Evolutionary conservation across 2,888 invertebrate genomes (phyloP), one percentile per base, ranked within the genome.

Genomic region (Drosophila picticornis): DNA sequence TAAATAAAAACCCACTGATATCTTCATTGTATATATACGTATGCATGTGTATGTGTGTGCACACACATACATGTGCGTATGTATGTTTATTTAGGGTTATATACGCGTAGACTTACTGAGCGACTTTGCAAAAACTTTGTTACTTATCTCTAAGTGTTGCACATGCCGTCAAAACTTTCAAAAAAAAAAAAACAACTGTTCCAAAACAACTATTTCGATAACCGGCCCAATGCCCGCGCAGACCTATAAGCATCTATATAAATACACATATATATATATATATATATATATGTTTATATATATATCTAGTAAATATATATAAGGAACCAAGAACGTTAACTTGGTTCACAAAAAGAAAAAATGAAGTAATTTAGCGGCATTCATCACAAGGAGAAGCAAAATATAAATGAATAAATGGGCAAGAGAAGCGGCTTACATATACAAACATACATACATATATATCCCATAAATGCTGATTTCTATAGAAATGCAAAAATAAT

Each of bases 91-190:
- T 57, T 60, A 63, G 55, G 55, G 36, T n/a, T 27, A 57, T 63
- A 63, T 58, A 46, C 50, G 65, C 52, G 56, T 74, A 77, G 75
- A 75, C 63, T 61, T 75, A 75, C 69, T 59, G 57, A 65, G 61
- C 76, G 62, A 77, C 63, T 75, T 66, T 72, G 72, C 58, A 59
- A 36, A 55, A 86, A 84, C 74, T 84, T 87, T 86, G 85, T 86
- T 86, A 86, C 73, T 70, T 90, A 84, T 79, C 77, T 85, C 84
- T 90, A 85, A 91, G 90, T 91, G 81, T 90, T 86, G 84, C 91
- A 90, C 85, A 85, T 77, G 85, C 83, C 82, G 72, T 77, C 78
- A 65, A 77, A 80, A 83, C 66, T 85, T 84, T 72, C 70, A 77
- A 74, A 53, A 34, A 32, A 27, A 13, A 51, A 57, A 63, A 34